A percentile compares a stretch with the other conserved stretches of the same genome.
phyloP scores from a whole-genome alignment of 2,797 vertebrate species.

The Smutsia gigantea region DNA sequence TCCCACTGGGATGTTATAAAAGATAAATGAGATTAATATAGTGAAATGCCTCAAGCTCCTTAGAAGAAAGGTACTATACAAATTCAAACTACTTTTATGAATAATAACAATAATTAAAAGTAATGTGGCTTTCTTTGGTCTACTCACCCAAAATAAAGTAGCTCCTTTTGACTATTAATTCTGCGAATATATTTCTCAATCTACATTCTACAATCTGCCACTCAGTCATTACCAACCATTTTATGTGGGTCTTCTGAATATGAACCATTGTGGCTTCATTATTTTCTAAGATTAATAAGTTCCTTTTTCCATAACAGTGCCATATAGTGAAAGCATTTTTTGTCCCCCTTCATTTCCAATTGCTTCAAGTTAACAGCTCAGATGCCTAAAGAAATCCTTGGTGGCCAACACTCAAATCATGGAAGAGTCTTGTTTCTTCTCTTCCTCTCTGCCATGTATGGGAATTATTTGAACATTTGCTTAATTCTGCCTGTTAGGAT shows the following conservation, averaged over 20 bases:
- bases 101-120: conserved; percentile 76
- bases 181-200: conserved; percentile 26
- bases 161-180: conserved; percentile 56
- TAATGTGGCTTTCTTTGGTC: conserved; percentile 59
- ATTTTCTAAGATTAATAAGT: conserved; percentile 59
- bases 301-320: conserved; percentile 21
- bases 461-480: conserved; percentile 32
- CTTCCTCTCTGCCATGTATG: neutral
- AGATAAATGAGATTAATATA: conserved; percentile 77
- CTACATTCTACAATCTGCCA: neutral
- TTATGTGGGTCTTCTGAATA: conserved; percentile 43
- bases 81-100: conserved; percentile 69
- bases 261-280: conserved; percentile 41
- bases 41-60: conserved; percentile 67
- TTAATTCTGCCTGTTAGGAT: neutral
- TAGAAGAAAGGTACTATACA: conserved; percentile 66
- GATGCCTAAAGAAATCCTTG: conserved; percentile 33
- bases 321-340: conserved; percentile 58
- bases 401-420: conserved; percentile 21
- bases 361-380: conserved; percentile 45
- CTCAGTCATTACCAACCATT: conserved; percentile 18
- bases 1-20: conserved; percentile 70
- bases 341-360: conserved; percentile 45
- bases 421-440: neutral
- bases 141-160: conserved; percentile 63